These are phyloP conservation scores for Pristiophorus japonicus DNA, from an alignment of 2,113 vertebrate genomes.

Conservation along the genomic window DNA sequence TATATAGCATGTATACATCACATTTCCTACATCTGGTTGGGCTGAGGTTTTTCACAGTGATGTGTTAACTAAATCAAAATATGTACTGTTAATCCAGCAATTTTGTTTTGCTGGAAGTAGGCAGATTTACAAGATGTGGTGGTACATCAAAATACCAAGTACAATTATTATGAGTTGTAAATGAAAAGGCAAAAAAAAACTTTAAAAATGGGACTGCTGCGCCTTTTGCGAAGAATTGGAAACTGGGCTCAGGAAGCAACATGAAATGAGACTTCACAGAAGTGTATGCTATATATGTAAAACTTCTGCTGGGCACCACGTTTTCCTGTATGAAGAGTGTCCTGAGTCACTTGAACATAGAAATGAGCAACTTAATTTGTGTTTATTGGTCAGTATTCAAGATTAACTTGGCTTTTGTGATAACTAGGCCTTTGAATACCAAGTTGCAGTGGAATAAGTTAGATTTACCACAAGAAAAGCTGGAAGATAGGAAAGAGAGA, in stretches of 20 bases:
- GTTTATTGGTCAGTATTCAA: constrained; percentile 11
- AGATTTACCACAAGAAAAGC: not conserved
- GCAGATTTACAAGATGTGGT: not conserved
- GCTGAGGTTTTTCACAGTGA: not conserved
- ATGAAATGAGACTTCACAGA: not conserved
- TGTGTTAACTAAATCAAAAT: constrained; percentile 12
- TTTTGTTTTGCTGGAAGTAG: not conserved
- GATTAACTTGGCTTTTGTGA: constrained; percentile 4
- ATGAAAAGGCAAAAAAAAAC: not conserved
- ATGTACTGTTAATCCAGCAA: not conserved
- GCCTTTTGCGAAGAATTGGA: not conserved
- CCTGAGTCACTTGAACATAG: not conserved
- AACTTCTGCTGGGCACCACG: not conserved
- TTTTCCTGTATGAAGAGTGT: not conserved
- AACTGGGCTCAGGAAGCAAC: not conserved
- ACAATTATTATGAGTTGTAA: not conserved
- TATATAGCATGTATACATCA: not conserved
- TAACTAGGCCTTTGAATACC: not conserved
- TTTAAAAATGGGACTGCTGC: not conserved
- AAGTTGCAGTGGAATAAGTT: not conserved
- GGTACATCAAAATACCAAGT: not conserved
- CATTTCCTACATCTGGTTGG: not conserved
- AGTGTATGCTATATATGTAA: not conserved
- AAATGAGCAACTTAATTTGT: constrained; percentile 27
- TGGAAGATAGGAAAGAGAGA: not conserved